Evolutionary conservation across 2,797 vertebrate genomes (phyloP).

Genomic region (Crenuchus spilurus): DNA sequence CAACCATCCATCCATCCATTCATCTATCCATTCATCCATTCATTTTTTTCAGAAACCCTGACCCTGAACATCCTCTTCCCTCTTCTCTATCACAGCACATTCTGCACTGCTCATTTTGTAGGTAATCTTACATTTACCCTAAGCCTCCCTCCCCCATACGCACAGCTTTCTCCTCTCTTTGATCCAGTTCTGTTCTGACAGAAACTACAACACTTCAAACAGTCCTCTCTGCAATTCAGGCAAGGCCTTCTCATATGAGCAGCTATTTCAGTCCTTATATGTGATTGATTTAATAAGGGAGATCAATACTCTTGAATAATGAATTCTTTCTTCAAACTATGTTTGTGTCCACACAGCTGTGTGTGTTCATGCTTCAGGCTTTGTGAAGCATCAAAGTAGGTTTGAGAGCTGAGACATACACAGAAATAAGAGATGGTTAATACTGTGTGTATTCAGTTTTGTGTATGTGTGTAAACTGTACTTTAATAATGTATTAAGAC

Average conservation of each 20-base stretch:
- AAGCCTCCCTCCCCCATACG: background rate
- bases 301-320: constrained; percentile 78
- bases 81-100: background rate
- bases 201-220: constrained; percentile 75
- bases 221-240: constrained; percentile 45
- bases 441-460: constrained; percentile 22
- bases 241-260: constrained; percentile 64
- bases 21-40: background rate
- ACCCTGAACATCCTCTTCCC: background rate
- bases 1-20: background rate
- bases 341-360: constrained; percentile 3
- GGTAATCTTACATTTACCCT: constrained; percentile 67
- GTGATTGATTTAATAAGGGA: constrained; percentile 72
- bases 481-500: constrained; percentile 68
- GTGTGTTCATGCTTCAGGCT: constrained; percentile 21
- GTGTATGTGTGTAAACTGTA: constrained; percentile 42
- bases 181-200: constrained; percentile 75
- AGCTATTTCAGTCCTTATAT: constrained; percentile 54
- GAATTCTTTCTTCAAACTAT: constrained; percentile 57
- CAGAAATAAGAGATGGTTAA: constrained; percentile 62
- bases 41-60: background rate
- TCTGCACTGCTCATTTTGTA: constrained; percentile 45
- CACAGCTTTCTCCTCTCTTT: constrained; percentile 69
- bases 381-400: constrained; percentile 62
- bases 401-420: constrained; percentile 57